These are phyloP conservation scores for Arrhamphus sclerolepis DNA, from an alignment of 2,797 vertebrate genomes.

Conservation along the genomic window DNA sequence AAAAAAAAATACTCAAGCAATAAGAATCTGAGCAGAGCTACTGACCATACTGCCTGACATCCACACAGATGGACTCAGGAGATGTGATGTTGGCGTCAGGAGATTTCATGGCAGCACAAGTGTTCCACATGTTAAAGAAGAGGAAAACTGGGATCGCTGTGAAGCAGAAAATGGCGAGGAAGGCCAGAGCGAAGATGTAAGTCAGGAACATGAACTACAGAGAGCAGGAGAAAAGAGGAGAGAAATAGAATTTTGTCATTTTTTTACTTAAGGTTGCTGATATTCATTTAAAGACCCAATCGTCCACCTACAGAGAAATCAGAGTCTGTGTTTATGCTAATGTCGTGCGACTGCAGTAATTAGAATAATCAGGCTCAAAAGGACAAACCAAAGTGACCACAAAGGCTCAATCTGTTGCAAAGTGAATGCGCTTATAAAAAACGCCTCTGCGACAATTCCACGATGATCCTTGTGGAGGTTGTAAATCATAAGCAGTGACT, in stretches of 20 bases:
- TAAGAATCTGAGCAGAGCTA: background rate
- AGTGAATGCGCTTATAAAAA: background rate
- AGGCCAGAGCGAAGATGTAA: slow-evolving; percentile 92
- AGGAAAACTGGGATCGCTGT: slow-evolving; percentile 96
- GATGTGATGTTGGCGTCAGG: slow-evolving; percentile 90
- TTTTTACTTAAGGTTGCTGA: background rate
- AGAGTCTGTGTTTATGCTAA: slow-evolving; percentile 37
- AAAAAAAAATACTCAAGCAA: background rate
- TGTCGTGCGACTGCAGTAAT: slow-evolving; percentile 73
- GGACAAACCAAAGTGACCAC: slow-evolving; percentile 61
- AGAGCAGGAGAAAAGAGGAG: background rate
- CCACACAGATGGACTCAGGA: slow-evolving; percentile 95
- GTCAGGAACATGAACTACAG: slow-evolving; percentile 97
- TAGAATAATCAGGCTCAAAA: slow-evolving; percentile 63
- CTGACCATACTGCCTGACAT: slow-evolving; percentile 95
- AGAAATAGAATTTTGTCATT: background rate
- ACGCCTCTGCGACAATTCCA: slow-evolving; percentile 4
- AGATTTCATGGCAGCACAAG: slow-evolving; percentile 91
- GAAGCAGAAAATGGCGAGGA: slow-evolving; percentile 96
- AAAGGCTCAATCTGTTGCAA: slow-evolving; percentile 34
- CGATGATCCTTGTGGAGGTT: background rate
- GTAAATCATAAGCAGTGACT: background rate
- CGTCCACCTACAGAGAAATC: slow-evolving; percentile 6
- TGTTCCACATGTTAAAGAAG: slow-evolving; percentile 98
- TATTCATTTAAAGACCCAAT: slow-evolving; percentile 18